These are phyloP conservation scores for Neodiprion lecontei DNA, from an alignment of 1,140 invertebrate species.

Conservation along the genomic window DNA sequence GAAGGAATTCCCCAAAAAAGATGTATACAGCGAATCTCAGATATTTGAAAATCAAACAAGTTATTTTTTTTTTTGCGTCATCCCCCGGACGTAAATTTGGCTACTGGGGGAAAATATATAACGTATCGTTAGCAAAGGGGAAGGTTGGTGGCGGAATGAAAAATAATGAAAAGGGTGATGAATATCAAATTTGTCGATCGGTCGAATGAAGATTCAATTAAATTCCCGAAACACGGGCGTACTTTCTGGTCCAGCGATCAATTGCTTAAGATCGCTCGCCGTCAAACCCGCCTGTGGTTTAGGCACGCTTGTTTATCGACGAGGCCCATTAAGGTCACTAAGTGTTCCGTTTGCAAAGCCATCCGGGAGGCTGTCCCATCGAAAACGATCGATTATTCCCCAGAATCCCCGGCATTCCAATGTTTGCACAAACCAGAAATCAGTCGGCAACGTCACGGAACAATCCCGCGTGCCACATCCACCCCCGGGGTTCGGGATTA, in stretches of 20 bases:
- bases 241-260: not conserved
- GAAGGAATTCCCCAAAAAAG: no score
- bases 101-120: no score
- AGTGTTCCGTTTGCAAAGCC: not conserved
- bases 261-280: not conserved
- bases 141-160: not conserved
- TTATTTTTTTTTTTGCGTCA: no score
- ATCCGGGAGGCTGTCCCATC: not conserved
- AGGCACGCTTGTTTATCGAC: not conserved
- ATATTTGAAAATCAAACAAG: no score
- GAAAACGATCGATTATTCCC: not conserved
- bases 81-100: no score
- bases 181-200: not conserved
- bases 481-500: not conserved
- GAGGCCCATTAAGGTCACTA: not conserved
- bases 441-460: not conserved
- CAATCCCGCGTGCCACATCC: not conserved
- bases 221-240: not conserved
- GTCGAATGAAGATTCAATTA: not conserved
- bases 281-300: not conserved
- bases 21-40: no score
- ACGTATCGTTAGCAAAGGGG: no score
- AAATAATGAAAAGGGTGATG: not conserved
- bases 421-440: not conserved
- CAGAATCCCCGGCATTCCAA: not conserved